Base-by-base conservation (phyloP, 2,797 vertebrate species). In the Gobionotothen gibberifrons region DNA sequence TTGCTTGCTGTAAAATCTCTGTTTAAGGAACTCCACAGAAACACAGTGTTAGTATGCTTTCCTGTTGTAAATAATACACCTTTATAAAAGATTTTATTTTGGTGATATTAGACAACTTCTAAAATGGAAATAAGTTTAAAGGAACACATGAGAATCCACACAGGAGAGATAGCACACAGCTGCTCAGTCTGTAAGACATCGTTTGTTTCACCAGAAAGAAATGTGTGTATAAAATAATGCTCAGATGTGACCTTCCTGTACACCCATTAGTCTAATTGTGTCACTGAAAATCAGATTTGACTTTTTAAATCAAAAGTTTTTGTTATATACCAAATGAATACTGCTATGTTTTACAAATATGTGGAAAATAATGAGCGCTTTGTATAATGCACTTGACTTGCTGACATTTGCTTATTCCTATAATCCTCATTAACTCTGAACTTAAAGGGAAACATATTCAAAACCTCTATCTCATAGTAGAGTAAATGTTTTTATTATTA, bases 401-500 rank as follows among this genome's bases (percentile, higher is more conserved):
- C 15, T 75, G 16, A 57, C 69, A 48, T 59, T 15, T 57, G 29
- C 11, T 22, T 2, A 75, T 66, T 62, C 10, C n/a, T 32, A n/a
- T 72, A 9, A 46, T 57, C 40, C 11, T 5, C 39, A 39, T 54
- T 46, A 46, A 47, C 39, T 15, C 14, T 65, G 15, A 61, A 49
- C 14, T 48, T 12, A 3, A 17, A 59, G 7, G 15, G 42, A 42
- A 43, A 69, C 60, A 57, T 32, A 59, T 61, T 64, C 10, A 63
- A 52, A 67, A 44, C 44, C 36, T 58, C 52, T 21, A 11, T 69
- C 66, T 47, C 58, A 36, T 43, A 26, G 46, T 53, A 19, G 9
- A 63, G 17, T 32, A 55, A 78, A 74, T 69, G 55, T 70, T 82
- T 70, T 61, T 17, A 47, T 59, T 65, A 74, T 74, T 85, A 84